These are phyloP conservation scores for Scartelaos histophorus DNA, from an alignment of 2,113 vertebrate genomes.

Conservation along the genomic window DNA sequence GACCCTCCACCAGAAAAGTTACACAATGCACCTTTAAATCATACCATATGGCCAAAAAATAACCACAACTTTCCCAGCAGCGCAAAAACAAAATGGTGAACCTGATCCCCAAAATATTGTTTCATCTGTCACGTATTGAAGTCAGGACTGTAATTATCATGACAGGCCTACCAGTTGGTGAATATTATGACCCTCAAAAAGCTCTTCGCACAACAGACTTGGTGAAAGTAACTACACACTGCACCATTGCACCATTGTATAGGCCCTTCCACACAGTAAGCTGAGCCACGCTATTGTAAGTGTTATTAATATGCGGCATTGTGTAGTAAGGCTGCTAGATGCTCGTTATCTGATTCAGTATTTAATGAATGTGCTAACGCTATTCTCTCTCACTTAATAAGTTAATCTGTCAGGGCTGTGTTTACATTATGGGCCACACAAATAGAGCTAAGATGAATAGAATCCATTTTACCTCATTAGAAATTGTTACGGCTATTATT, in stretches of 20 bases:
- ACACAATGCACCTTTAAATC: too few relatives aligned
- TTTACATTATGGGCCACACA: constrained; percentile 8
- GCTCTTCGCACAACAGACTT: constrained; percentile 10
- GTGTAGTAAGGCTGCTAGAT: constrained; percentile 9
- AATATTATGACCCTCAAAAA: background rate
- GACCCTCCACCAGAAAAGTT: too few relatives aligned
- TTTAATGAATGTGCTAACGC: constrained; percentile 18
- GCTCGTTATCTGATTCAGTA: constrained; percentile 19
- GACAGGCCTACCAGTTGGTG: background rate
- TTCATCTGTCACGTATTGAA: too few relatives aligned
- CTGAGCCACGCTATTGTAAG: constrained; percentile 19
- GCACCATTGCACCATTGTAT: constrained; percentile 1
- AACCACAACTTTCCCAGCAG: too few relatives aligned
- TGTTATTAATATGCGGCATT: constrained; percentile 24
- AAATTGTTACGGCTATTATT: constrained; percentile 3
- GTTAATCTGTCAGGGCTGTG: constrained; percentile 22
- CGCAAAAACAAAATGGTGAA: too few relatives aligned
- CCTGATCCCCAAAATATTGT: too few relatives aligned
- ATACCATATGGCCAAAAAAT: too few relatives aligned
- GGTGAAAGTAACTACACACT: constrained; percentile 8
- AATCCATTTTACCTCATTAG: constrained; percentile 29
- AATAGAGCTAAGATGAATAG: constrained; percentile 11
- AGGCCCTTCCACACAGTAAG: constrained; percentile 17
- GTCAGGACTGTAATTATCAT: too few relatives aligned
- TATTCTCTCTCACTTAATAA: constrained; percentile 23